Evolutionary conservation across 2,113 vertebrate genomes (phyloP).

Genomic region (Pseudolaguvia tuberculata): DNA sequence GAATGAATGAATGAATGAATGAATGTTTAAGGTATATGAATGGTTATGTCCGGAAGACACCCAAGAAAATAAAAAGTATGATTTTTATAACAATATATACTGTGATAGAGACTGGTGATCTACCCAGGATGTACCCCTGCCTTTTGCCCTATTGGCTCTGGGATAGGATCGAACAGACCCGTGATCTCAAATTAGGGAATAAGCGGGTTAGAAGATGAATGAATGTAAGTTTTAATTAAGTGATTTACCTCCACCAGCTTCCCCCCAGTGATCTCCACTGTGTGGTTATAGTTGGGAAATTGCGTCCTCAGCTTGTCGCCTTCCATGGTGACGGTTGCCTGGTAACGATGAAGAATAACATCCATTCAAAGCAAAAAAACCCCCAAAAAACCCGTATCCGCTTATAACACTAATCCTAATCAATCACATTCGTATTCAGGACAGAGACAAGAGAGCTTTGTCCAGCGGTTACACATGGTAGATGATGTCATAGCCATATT

Average conservation of each 20-base stretch:
- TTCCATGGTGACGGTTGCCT: constrained; percentile 75
- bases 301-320: constrained; percentile 67
- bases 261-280: constrained; percentile 69
- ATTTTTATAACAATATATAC: too few relatives aligned
- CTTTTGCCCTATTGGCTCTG: too few relatives aligned
- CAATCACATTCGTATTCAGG: neutral
- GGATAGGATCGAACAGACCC: too few relatives aligned
- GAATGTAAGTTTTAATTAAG: neutral
- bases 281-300: constrained; percentile 76
- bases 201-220: too few relatives aligned
- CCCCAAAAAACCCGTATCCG: too few relatives aligned
- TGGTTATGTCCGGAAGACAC: too few relatives aligned
- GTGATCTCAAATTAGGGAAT: too few relatives aligned
- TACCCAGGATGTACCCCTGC: too few relatives aligned
- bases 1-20: too few relatives aligned
- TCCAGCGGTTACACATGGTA: neutral
- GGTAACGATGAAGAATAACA: constrained; percentile 18
- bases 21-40: too few relatives aligned
- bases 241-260: constrained; percentile 78
- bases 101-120: too few relatives aligned
- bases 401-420: neutral
- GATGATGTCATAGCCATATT: neutral
- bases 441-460: neutral
- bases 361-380: constrained; percentile 2
- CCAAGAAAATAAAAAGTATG: too few relatives aligned